Base-by-base conservation (phyloP, 1,140 invertebrate genomes). In the Drosophila ogumai region DNA sequence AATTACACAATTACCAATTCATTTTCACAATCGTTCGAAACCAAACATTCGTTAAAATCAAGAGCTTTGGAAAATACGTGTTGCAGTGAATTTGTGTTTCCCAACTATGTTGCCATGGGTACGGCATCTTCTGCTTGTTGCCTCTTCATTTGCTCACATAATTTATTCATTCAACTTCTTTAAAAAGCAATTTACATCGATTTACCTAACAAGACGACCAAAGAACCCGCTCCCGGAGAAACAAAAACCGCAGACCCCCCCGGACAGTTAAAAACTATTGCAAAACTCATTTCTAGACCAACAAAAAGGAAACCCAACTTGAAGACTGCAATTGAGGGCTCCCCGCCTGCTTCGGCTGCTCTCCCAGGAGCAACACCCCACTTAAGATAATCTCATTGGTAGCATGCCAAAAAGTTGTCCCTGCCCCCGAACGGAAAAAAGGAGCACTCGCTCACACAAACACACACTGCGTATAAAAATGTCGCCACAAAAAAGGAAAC, bases 321-420 rank as follows among this genome's bases (percentile, higher is more conserved):
- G 46, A 63, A 64, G 66, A 64, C 66, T 87, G 59, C 73, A 85
- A 75, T 75, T 60, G 77, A 61, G 77, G 44, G 50, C 22, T 40
- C 52, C 22, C 41, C 60, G 31, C 43, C 19, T 31, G 25, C 36
- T 15, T 10, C 32, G 50, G 49, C 22, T 36, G 13, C 28, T 22
- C 19, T 19, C 36, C 61, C 46, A 64, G 64, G 71, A 76, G 79
- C 79, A 61, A 71, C 77, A 88, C 69, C 72, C 76, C 82, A 87
- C 85, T 87, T 87, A 88, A 88, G 84, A 88, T 87, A 87, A 87
- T 87, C 82, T 88, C 72, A 88, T 87, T 87, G 82, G 82, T 80
- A 60, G 80, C 47, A 73, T 82, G 82, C 82, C 82, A 87, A 87
- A 87, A 87, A 82, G 66, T 82, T 87, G 79, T 61, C 41, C 77